Base-by-base conservation (phyloP, 2,797 vertebrate species). In the Poecilia wingei region DNA sequence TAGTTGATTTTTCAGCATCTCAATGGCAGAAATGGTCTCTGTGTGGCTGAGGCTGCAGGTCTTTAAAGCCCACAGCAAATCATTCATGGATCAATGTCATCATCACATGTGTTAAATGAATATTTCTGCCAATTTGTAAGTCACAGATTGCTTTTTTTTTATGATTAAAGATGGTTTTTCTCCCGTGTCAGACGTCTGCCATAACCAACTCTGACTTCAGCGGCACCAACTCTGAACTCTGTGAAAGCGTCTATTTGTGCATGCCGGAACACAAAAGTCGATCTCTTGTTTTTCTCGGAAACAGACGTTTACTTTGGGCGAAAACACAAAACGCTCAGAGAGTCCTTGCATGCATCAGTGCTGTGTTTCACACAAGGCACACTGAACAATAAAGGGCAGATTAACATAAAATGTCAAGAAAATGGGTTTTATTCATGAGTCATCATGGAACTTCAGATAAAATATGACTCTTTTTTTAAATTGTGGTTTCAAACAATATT, bases 151-250 rank as follows among this genome's bases (percentile, higher is more conserved):
- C 83, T 86, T 68, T n/a, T 64, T 64, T 82, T 87, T 85, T 87
- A 77, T 76, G 81, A 92, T 90, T 93, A 92, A 94, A 94, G 31
- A 33, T 84, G 78, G 85, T 91, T 88, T 85, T 33, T 74, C 20
- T 64, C 45, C 61, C 6, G 1, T 25, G 12, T 59, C 75, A 72
- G 16, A 71, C 45, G 4, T 14, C 80, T 41, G 18, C n/a, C 66
- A 31, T 45, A 55, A 77, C 31, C n/a, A 70, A 39, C 22, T 69
- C 41, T 74, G 22, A 72, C 45, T 4, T 51, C 31, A 51, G 28
- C 28, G 28, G 41, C 53, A 81, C 43, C 18, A 45, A 64, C 72
- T 25, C 31, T 8, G 41, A 66, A 72, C 36, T 7, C 43, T 33
- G 61, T 45, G 28, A 41, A 31, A 74, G 25, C 39, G 31, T 22